A percentile compares a stretch with the other conserved stretches of the same genome.
phyloP scores from a whole-genome alignment of 2,888 invertebrate species.

The Drosophila recens region DNA sequence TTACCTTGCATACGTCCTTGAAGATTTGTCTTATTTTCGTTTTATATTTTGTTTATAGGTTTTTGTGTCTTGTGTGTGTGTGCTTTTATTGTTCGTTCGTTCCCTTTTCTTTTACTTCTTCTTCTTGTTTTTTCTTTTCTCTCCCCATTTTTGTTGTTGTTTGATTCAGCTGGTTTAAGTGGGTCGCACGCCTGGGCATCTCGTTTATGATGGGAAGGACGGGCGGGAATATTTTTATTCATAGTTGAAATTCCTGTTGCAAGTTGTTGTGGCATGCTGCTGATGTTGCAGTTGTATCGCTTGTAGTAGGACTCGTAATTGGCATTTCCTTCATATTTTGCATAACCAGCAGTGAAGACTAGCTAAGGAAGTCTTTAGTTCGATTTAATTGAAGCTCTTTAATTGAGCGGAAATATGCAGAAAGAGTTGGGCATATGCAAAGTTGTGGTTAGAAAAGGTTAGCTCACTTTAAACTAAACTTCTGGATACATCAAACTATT shows the following conservation, averaged over 20 bases:
- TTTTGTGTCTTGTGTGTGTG: slow-evolving; percentile 36
- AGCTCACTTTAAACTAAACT: not conserved
- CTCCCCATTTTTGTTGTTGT: slow-evolving; percentile 28
- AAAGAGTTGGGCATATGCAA: not conserved
- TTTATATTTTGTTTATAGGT: slow-evolving; percentile 65
- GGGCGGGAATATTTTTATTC: slow-evolving; percentile 10
- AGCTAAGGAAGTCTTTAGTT: not conserved
- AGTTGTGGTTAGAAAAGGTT: not conserved
- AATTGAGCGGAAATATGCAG: slow-evolving; percentile 2
- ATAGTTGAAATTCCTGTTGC: slow-evolving; percentile 57
- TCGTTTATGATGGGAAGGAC: not conserved
- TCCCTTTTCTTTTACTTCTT: slow-evolving; percentile 6
- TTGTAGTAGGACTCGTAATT: slow-evolving; percentile 10
- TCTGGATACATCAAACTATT: not conserved
- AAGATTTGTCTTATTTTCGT: slow-evolving; percentile 73
- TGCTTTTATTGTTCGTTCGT: slow-evolving; percentile 21
- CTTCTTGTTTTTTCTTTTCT: slow-evolving; percentile 8
- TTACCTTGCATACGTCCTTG: slow-evolving; percentile 81
- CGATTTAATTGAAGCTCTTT: not conserved
- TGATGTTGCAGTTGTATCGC: slow-evolving; percentile 8
- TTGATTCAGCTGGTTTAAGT: slow-evolving; percentile 45
- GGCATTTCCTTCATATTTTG: slow-evolving; percentile 41
- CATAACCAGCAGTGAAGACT: slow-evolving; percentile 7
- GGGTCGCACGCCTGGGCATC: slow-evolving; percentile 40
- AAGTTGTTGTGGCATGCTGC: slow-evolving; percentile 18